Conservation (phyloP, 1,140 invertebrate species). For the Tetraneura akinire region DNA sequence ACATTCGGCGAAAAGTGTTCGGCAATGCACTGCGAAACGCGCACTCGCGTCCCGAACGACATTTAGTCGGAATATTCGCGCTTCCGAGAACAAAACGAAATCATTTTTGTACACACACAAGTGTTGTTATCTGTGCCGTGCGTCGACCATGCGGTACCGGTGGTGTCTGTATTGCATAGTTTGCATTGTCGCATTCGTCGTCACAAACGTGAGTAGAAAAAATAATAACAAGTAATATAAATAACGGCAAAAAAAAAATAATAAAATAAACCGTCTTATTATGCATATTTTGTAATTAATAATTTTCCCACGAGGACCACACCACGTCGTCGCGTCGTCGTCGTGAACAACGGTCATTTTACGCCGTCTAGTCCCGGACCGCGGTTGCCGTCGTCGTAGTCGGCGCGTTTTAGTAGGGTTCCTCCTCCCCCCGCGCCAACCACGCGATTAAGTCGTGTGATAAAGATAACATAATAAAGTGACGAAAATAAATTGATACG, state of each 20-base stretch:
- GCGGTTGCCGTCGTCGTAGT: not conserved
- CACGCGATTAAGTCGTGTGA: too few species aligned
- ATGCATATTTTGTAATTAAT: not conserved
- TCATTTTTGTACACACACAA: not conserved
- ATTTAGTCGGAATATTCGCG: slow-evolving; percentile 22
- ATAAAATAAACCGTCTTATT: slow-evolving; percentile 16
- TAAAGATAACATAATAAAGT: not conserved
- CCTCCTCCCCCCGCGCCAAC: not conserved
- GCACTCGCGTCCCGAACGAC: not conserved
- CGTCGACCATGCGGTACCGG: slow-evolving; percentile 47
- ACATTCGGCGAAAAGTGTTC: slow-evolving; percentile 10
- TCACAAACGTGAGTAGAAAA: slow-evolving; percentile 35
- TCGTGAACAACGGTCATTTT: too few species aligned
- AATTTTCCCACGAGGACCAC: slow-evolving; percentile 14
- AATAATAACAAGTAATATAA: not conserved
- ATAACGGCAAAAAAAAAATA: not conserved
- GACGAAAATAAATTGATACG: slow-evolving; percentile 4
- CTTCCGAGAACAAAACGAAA: slow-evolving; percentile 13
- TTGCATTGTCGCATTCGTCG: slow-evolving; percentile 24
- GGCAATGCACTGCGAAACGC: slow-evolving; percentile 16
- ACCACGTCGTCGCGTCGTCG: not conserved
- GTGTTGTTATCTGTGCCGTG: slow-evolving; percentile 30
- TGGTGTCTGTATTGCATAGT: slow-evolving; percentile 32
- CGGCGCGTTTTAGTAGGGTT: not conserved
- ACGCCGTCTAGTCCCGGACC: not conserved